Conservation (phyloP, 2,888 invertebrate genomes). For the Steinernema carpocapsae region DNA sequence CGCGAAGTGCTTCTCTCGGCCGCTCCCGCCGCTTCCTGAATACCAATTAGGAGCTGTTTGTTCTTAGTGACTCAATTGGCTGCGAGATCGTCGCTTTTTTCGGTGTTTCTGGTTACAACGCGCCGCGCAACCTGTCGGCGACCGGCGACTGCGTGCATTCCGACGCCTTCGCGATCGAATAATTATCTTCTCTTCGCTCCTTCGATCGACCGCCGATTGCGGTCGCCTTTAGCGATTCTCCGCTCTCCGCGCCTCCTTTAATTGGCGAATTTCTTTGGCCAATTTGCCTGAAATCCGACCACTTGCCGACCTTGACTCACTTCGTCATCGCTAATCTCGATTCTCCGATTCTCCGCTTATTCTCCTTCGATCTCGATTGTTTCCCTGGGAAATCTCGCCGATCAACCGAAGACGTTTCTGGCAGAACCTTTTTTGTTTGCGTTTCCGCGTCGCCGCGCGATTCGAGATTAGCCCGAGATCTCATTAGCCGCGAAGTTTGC, state of each 20-base stretch:
- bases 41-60: neutral
- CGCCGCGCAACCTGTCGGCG: conserved; percentile 30
- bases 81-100: too few species aligned
- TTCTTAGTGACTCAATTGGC: neutral
- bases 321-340: neutral
- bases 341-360: neutral
- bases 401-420: neutral
- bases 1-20: neutral
- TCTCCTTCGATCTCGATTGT: neutral
- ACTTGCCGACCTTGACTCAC: conserved; percentile 21
- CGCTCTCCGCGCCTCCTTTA: neutral
- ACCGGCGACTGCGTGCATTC: conserved; percentile 6
- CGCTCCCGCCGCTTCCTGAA: neutral
- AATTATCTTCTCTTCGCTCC: conserved; percentile 13
- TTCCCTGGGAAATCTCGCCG: neutral
- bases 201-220: conserved; percentile 9
- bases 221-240: neutral
- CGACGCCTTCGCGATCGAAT: conserved; percentile 26
- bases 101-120: neutral
- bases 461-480: neutral
- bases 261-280: too few species aligned
- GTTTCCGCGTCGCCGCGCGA: neutral
- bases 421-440: neutral
- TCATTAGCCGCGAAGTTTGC: conserved; percentile 9
- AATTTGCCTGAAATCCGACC: neutral